These are phyloP conservation scores for Eulithis testata DNA, from an alignment of 2,888 invertebrate species.

Conservation along the genomic window DNA sequence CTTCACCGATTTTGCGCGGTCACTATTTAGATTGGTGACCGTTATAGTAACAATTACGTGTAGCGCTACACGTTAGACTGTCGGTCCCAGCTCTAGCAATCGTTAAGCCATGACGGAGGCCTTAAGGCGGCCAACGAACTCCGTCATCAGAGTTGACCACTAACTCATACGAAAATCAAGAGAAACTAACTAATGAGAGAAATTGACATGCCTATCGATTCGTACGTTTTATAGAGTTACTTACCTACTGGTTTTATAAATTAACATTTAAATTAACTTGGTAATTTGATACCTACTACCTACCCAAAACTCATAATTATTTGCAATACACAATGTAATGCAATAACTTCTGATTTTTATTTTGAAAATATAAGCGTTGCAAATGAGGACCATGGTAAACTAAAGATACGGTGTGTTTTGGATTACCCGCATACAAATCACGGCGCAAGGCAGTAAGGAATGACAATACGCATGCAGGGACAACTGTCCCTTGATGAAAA, in stretches of 20 bases:
- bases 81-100: too few species aligned
- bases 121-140: too few species aligned
- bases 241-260: constrained; percentile 34
- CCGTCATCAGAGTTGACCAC: too few species aligned
- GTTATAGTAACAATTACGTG: too few species aligned
- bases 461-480: constrained; percentile 55
- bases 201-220: not conserved
- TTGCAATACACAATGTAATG: constrained; percentile 37
- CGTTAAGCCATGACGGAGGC: too few species aligned
- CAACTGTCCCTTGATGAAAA: constrained; percentile 62
- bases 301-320: constrained; percentile 38
- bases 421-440: constrained; percentile 13
- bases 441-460: constrained; percentile 23
- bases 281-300: constrained; percentile 32
- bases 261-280: constrained; percentile 41
- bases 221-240: constrained; percentile 28
- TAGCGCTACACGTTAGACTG: too few species aligned
- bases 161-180: not conserved
- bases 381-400: constrained; percentile 13
- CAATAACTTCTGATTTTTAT: constrained; percentile 46
- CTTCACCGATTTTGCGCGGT: too few species aligned
- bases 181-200: not conserved
- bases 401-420: constrained; percentile 28
- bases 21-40: too few species aligned
- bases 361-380: constrained; percentile 18